Evolutionary conservation across 2,888 invertebrate species (phyloP).

Genomic region (Xestia c-nigrum): DNA sequence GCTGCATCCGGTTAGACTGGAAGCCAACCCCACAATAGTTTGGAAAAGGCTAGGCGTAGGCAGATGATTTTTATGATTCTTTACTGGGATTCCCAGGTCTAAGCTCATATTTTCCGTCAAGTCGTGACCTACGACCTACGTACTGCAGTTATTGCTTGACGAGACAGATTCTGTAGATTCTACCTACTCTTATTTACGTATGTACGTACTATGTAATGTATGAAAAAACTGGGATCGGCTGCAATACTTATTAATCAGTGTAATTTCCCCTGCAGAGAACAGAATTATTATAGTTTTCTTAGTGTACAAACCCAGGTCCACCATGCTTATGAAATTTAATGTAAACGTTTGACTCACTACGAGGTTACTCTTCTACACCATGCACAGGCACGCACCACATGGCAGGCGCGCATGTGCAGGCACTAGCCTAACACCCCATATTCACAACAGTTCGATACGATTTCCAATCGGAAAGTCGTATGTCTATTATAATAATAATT

Average conservation of each 20-base stretch:
- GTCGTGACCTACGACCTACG: background rate
- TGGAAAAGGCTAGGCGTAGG: too few relatives aligned
- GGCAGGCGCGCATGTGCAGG: too few relatives aligned
- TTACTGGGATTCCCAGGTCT: background rate
- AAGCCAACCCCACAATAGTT: too few relatives aligned
- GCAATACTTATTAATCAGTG: background rate
- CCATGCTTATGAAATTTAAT: background rate
- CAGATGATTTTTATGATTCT: background rate
- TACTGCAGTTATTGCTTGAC: background rate
- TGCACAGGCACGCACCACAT: too few relatives aligned
- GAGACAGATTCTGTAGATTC: background rate
- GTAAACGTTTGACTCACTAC: background rate
- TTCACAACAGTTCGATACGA: too few relatives aligned
- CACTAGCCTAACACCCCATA: too few relatives aligned
- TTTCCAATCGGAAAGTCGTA: too few relatives aligned
- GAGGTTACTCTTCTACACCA: too few relatives aligned
- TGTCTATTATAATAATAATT: too few relatives aligned
- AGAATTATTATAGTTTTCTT: background rate
- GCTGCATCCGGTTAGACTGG: too few relatives aligned
- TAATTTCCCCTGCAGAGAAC: background rate
- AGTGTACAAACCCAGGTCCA: background rate
- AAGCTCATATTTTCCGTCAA: background rate
- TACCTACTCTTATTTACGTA: background rate
- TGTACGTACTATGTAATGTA: background rate
- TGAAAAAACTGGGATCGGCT: background rate